Evolutionary conservation across 2,113 vertebrate species (phyloP).

Genomic region (Malaclemys terrapin): DNA sequence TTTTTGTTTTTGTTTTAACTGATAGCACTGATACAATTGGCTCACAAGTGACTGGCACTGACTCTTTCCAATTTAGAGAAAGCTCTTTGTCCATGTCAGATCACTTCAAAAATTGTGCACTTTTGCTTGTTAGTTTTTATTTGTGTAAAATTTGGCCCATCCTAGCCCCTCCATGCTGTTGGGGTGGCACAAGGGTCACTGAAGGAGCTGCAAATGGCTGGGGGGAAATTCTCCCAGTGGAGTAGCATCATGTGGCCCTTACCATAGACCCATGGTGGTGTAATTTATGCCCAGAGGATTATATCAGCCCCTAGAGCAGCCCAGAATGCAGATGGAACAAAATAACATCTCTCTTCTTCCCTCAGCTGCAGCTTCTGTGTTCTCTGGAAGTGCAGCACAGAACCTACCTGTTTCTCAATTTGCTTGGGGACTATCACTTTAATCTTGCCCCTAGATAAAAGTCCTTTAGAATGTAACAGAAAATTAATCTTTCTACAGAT

Average conservation of each 20-base stretch:
- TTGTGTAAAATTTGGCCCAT: slow-evolving; percentile 3
- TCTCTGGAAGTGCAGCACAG: background rate
- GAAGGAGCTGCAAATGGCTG: background rate
- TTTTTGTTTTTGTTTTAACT: slow-evolving; percentile 32
- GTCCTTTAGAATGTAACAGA: background rate
- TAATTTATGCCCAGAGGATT: background rate
- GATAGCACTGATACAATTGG: slow-evolving; percentile 10
- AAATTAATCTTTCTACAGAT: background rate
- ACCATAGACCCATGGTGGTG: background rate
- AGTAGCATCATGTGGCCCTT: background rate
- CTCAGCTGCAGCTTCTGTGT: background rate
- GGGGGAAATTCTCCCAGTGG: slow-evolving; percentile 33
- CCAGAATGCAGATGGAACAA: background rate
- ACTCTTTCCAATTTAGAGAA: slow-evolving; percentile 12
- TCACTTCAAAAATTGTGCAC: background rate
- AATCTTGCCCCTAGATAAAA: background rate
- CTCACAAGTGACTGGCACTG: background rate
- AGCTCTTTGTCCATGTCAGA: background rate
- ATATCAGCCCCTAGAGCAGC: background rate
- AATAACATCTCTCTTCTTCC: background rate
- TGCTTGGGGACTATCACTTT: background rate
- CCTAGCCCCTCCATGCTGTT: background rate
- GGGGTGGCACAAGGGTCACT: background rate
- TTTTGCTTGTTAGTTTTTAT: background rate
- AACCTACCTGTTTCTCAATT: background rate